These are phyloP conservation scores for Graptemys geographica DNA, from an alignment of 2,797 vertebrate genomes.

Conservation along the genomic window DNA sequence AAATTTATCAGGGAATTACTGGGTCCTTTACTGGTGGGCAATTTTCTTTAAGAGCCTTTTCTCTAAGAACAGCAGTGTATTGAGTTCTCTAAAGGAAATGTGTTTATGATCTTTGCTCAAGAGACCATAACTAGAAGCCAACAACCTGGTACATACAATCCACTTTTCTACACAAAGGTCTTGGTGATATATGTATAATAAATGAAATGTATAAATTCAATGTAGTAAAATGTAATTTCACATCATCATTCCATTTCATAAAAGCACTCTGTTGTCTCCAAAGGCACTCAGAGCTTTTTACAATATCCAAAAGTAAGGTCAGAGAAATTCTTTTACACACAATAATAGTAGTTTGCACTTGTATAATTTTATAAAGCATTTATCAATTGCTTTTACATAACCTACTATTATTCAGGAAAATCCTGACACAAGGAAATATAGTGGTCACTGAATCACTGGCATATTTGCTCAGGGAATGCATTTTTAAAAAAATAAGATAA, in stretches of 20 bases:
- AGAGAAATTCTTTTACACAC: background rate
- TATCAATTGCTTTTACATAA: conserved; percentile 14
- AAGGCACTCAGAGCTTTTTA: background rate
- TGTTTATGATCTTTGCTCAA: background rate
- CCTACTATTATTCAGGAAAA: conserved; percentile 46
- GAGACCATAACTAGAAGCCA: background rate
- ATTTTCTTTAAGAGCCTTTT: background rate
- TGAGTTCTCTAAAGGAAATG: background rate
- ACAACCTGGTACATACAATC: background rate
- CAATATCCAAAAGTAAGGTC: background rate
- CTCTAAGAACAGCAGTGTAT: background rate
- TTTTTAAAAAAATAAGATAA: conserved; percentile 30
- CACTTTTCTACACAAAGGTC: background rate
- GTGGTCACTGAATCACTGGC: conserved; percentile 11
- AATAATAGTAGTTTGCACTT: background rate
- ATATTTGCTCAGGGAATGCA: conserved; percentile 62
- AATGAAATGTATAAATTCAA: background rate
- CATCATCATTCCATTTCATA: background rate
- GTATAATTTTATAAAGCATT: conserved; percentile 5
- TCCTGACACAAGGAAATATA: conserved; percentile 39
- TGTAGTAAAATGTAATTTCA: background rate
- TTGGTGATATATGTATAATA: background rate
- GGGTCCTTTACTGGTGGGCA: background rate
- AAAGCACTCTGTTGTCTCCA: background rate
- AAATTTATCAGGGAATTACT: background rate